Percentiles rank a stretch among this genome's conserved stretches.
Evolutionary conservation across 2,113 vertebrate species (phyloP).

Genomic region (Dipodomys spectabilis): DNA sequence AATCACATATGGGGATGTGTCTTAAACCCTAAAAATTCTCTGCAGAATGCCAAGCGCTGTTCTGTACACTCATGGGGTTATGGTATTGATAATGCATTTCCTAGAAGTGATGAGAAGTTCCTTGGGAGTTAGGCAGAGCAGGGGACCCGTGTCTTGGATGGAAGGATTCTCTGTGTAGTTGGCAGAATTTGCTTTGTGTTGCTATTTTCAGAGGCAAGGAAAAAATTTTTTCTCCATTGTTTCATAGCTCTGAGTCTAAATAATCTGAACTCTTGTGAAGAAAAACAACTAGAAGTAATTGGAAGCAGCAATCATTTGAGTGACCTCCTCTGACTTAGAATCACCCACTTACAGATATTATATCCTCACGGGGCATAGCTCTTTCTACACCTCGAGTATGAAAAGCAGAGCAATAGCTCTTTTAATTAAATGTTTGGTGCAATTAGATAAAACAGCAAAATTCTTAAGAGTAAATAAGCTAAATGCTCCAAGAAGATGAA

Average conservation of each 20-base stretch:
- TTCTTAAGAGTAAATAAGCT: constrained; percentile 62
- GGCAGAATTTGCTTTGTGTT: neutral
- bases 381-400: neutral
- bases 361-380: neutral
- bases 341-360: neutral
- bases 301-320: constrained; percentile 33
- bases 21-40: neutral
- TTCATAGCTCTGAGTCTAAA: constrained; percentile 11
- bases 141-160: too few relatives aligned
- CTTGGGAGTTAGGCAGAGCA: too few relatives aligned
- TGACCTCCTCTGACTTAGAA: constrained; percentile 55
- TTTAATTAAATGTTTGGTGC: constrained; percentile 75
- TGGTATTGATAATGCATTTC: neutral
- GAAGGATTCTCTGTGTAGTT: neutral
- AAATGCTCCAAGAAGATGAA: constrained; percentile 60
- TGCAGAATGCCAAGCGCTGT: neutral
- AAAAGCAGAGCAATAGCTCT: neutral
- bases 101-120: neutral
- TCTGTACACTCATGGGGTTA: fast-evolving
- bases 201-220: constrained; percentile 38
- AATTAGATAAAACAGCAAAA: constrained; percentile 63
- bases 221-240: neutral
- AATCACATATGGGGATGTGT: neutral
- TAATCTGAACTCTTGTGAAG: constrained; percentile 10
- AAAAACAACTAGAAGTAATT: constrained; percentile 52